These are phyloP conservation scores for Vidua macroura DNA, from an alignment of 2,113 vertebrate species.

Conservation along the genomic window DNA sequence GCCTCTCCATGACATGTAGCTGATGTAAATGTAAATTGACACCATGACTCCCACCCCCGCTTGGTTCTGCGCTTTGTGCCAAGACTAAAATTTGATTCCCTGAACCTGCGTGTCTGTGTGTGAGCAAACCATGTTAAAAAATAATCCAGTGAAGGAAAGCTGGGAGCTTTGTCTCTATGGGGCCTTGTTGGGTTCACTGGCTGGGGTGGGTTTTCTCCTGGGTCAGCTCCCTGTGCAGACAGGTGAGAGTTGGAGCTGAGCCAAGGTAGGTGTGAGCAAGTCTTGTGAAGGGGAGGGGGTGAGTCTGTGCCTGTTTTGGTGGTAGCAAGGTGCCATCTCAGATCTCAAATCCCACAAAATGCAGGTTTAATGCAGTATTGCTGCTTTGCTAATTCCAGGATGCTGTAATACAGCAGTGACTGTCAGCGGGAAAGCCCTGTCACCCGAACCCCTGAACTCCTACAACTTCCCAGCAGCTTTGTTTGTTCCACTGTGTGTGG, in stretches of 20 bases:
- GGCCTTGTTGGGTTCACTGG: not conserved
- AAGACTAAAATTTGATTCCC: not conserved
- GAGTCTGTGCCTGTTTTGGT: not conserved
- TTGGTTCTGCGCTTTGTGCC: not conserved
- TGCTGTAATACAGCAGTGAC: not conserved
- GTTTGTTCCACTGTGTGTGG: not conserved
- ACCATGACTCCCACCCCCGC: not conserved
- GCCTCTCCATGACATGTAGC: not conserved
- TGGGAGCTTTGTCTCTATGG: not conserved
- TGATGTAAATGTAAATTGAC: not conserved
- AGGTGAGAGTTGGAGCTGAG: not conserved
- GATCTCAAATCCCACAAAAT: not conserved
- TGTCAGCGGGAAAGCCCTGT: not conserved
- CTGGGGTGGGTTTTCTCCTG: not conserved
- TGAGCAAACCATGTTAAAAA: not conserved
- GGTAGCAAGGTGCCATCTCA: not conserved
- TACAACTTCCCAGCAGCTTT: not conserved
- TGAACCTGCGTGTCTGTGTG: not conserved
- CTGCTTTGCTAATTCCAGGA: not conserved
- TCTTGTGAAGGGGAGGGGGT: not conserved
- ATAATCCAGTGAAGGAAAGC: not conserved
- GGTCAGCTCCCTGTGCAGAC: not conserved
- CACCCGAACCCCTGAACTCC: fast-evolving
- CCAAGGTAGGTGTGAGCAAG: not conserved
- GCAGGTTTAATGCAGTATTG: not conserved